Evolutionary conservation across 2,797 vertebrate genomes (phyloP).

Genomic region (Pangasius djambal): DNA sequence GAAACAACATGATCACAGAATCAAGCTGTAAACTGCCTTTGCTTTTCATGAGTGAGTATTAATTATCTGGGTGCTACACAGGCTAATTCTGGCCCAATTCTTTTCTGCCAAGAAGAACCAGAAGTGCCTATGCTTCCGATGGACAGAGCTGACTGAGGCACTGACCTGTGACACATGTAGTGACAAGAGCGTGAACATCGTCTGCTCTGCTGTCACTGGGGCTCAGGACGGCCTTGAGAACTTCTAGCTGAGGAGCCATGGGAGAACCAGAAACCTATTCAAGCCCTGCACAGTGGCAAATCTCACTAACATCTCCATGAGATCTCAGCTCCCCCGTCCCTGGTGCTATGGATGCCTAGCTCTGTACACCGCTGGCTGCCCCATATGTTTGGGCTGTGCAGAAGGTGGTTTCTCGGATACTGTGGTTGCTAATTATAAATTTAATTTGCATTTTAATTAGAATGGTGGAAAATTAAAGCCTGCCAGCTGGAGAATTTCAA

Average conservation of each 20-base stretch:
- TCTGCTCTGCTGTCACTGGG: slow-evolving; percentile 65
- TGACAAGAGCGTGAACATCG: slow-evolving; percentile 83
- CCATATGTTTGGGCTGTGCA: slow-evolving; percentile 96
- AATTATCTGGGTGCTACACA: slow-evolving; percentile 90
- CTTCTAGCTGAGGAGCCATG: slow-evolving; percentile 64
- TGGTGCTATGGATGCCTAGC: slow-evolving; percentile 77
- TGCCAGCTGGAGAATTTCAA: slow-evolving; percentile 99
- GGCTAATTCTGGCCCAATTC: slow-evolving; percentile 93
- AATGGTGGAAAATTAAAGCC: slow-evolving; percentile 99
- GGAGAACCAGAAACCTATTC: slow-evolving; percentile 55
- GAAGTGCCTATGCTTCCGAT: slow-evolving; percentile 80
- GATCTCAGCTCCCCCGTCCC: slow-evolving; percentile 66
- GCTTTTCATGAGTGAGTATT: slow-evolving; percentile 88
- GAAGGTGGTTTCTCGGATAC: slow-evolving; percentile 99
- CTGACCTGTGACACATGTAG: slow-evolving; percentile 90
- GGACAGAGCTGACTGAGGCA: slow-evolving; percentile 79
- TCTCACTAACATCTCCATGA: slow-evolving; percentile 29
- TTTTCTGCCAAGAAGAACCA: slow-evolving; percentile 87
- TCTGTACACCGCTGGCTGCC: slow-evolving; percentile 87
- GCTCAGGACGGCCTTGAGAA: slow-evolving; percentile 66
- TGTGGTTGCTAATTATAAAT: slow-evolving; percentile 99
- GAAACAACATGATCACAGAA: slow-evolving; percentile 10
- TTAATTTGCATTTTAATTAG: slow-evolving; percentile 99
- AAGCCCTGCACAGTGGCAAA: slow-evolving; percentile 52
- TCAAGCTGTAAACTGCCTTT: slow-evolving; percentile 59